phyloP scores from a whole-genome alignment of 2,797 vertebrate species.

The Alfaro cultratus region DNA sequence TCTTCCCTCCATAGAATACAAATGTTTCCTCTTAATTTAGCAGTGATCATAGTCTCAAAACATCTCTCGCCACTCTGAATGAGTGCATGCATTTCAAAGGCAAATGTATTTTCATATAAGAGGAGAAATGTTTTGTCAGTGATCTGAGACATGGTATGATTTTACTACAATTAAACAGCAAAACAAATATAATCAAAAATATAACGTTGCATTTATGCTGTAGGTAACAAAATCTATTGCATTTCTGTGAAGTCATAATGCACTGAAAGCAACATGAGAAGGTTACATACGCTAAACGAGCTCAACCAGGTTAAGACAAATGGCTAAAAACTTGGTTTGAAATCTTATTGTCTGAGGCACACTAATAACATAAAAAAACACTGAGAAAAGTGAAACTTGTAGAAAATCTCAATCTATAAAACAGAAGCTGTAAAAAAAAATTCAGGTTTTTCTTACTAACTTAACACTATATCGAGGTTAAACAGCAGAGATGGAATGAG shows the following conservation, averaged over 20 bases:
- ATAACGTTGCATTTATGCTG: conserved; percentile 14
- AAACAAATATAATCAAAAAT: not conserved
- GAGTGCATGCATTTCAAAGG: not conserved
- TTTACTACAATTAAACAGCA: not conserved
- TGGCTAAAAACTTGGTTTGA: conserved; percentile 10
- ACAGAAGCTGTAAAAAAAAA: not conserved
- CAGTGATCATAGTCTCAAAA: conserved; percentile 18
- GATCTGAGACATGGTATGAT: conserved; percentile 1
- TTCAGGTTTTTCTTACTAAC: not conserved
- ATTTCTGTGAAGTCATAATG: not conserved
- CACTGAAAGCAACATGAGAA: conserved; percentile 4
- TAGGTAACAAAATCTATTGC: conserved; percentile 16
- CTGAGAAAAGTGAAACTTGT: conserved; percentile 1
- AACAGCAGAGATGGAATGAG: conserved; percentile 6
- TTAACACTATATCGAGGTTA: not conserved
- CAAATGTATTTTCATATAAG: not conserved
- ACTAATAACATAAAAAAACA: conserved; percentile 8
- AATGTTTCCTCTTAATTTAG: conserved; percentile 17
- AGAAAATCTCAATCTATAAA: conserved; percentile 12
- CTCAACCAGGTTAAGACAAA: conserved; percentile 7
- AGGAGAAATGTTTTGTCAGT: not conserved
- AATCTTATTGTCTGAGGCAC: conserved; percentile 3
- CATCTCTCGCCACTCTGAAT: not conserved
- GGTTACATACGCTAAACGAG: not conserved
- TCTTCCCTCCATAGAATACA: conserved; percentile 11